phyloP scores from a whole-genome alignment of 2,113 vertebrate species.

The Melanotaenia duboulayi region DNA sequence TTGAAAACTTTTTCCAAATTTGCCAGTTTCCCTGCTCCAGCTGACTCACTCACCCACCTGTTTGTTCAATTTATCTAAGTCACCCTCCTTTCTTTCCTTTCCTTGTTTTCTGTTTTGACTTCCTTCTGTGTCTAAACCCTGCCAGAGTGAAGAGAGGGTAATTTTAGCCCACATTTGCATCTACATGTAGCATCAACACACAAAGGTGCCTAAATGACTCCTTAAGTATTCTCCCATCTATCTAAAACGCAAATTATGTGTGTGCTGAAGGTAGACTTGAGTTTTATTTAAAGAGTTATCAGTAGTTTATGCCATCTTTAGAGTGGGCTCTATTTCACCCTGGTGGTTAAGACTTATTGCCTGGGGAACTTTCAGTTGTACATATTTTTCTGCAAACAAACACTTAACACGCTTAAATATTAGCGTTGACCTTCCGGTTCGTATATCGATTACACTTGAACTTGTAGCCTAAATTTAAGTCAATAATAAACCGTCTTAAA shows the following conservation, averaged over 20 bases:
- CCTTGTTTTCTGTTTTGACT: background rate
- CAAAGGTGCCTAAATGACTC: constrained; percentile 7
- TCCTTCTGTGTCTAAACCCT: constrained; percentile 4
- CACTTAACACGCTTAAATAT: background rate
- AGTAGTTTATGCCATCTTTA: constrained; percentile 71
- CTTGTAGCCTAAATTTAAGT: too few species aligned
- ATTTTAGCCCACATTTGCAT: constrained; percentile 34
- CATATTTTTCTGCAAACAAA: background rate
- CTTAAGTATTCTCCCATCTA: constrained; percentile 4
- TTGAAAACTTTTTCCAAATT: background rate
- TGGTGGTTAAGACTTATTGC: background rate
- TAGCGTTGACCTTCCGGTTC: background rate
- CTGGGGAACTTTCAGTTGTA: constrained; percentile 1
- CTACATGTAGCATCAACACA: constrained; percentile 34
- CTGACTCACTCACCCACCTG: background rate
- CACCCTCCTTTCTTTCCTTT: constrained; percentile 1
- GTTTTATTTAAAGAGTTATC: constrained; percentile 57
- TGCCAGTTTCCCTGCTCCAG: background rate
- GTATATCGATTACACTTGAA: background rate
- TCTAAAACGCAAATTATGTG: background rate
- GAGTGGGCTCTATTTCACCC: constrained; percentile 52
- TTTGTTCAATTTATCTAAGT: constrained; percentile 13
- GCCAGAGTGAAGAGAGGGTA: constrained; percentile 14
- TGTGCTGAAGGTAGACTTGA: constrained; percentile 33
- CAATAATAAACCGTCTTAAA: too few species aligned